phyloP scores from a whole-genome alignment of 2,797 vertebrate species.

The Acrossocheilus fasciatus region DNA sequence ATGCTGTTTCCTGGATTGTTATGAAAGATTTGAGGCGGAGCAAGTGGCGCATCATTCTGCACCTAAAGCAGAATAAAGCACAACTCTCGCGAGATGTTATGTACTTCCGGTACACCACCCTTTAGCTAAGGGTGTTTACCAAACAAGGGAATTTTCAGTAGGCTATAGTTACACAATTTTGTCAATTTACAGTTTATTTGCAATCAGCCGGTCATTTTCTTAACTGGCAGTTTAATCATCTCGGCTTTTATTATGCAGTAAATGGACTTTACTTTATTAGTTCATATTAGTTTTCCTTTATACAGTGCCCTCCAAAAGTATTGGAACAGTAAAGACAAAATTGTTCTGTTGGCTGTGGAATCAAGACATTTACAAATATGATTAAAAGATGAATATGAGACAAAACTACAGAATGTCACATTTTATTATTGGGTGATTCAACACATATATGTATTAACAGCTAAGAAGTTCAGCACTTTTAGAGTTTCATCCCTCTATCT shows the following conservation, averaged over 20 bases:
- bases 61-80: background rate
- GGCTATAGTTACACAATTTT: background rate
- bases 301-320: background rate
- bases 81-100: background rate
- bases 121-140: background rate
- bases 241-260: background rate
- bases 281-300: background rate
- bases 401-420: too few species aligned
- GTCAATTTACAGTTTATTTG: too few species aligned
- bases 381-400: too few species aligned
- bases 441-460: too few species aligned
- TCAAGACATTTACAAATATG: too few species aligned
- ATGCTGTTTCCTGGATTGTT: constrained; percentile 34
- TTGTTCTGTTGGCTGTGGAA: too few species aligned
- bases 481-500: too few species aligned
- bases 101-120: background rate
- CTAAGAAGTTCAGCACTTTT: too few species aligned
- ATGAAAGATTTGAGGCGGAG: constrained; percentile 54
- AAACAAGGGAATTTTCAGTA: background rate
- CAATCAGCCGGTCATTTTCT: background rate
- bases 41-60: background rate
- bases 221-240: background rate
- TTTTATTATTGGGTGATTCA: too few species aligned
- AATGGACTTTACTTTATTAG: background rate
- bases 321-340: too few species aligned